phyloP scores from a whole-genome alignment of 2,888 invertebrate genomes.

The Drosophila mettleri region DNA sequence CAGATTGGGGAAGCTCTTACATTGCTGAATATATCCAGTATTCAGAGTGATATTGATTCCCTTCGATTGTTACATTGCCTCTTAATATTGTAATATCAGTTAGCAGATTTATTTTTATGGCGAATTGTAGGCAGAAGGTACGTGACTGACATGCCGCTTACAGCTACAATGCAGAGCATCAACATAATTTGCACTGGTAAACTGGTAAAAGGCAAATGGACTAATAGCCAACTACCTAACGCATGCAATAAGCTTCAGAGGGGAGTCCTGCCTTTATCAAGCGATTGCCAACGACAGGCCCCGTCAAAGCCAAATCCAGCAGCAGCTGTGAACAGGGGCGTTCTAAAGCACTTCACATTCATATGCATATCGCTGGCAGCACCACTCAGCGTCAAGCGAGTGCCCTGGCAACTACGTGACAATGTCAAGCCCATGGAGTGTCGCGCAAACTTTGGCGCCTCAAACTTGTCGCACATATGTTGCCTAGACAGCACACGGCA shows the following conservation, averaged over 20 bases:
- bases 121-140: conserved; percentile 52
- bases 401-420: conserved; percentile 71
- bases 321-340: conserved; percentile 4
- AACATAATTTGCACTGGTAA: conserved; percentile 37
- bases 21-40: too few species aligned
- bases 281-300: conserved; percentile 7
- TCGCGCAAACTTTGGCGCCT: conserved; percentile 53
- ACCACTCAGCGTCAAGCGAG: conserved; percentile 48
- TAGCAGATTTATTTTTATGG: not conserved
- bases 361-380: conserved; percentile 57
- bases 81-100: not conserved
- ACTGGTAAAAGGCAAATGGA: conserved; percentile 38
- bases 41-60: not conserved
- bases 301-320: conserved; percentile 8
- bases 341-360: conserved; percentile 40
- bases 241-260: conserved; percentile 43
- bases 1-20: not conserved
- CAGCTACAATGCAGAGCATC: conserved; percentile 35
- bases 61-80: not conserved
- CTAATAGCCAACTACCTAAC: conserved; percentile 71
- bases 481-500: conserved; percentile 27
- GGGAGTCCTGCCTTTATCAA: conserved; percentile 14
- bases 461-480: conserved; percentile 68
- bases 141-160: conserved; percentile 78
- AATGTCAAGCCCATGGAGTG: conserved; percentile 58